Evolutionary conservation across 2,888 invertebrate species (phyloP), one percentile per base, ranked within the genome.

Genomic region (Mythimna albipuncta): DNA sequence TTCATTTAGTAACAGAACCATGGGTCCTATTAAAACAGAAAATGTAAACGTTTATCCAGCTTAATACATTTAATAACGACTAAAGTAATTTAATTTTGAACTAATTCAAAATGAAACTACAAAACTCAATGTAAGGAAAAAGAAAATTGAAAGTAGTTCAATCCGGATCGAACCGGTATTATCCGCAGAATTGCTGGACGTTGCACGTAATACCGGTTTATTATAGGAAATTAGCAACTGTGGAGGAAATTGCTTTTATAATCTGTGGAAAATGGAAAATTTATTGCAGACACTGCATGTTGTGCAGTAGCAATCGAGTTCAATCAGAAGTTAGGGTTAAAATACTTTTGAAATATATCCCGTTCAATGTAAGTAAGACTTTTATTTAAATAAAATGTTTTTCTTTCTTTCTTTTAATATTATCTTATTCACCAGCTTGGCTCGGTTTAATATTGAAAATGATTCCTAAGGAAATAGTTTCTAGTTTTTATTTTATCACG

Each of bases 121-220:
- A 44, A 4, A 66, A 55, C 38, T 9, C 10, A 50, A 41, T n/a
- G 44, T 55, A 59, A 59, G 64, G 59, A 58, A 58, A 64, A 35
- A 74, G 75, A 80, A 81, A 80, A 81, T 83, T 83, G 54, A 83
- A 83, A 75, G 80, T 75, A 75, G 69, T 80, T 81, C 58, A 74
- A 75, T 80, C 75, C 50, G 69, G 81, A 70, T 81, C 57, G 68
- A 70, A 77, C 54, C 35, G 41, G 81, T 62, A 68, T 72, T 72
- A 76, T 69, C 63, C 61, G 61, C 38, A 66, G 69, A 66, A 81
- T 71, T 84, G 72, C 70, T 69, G 58, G 35, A 57, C 81, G 77
- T 47, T 70, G 72, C 77, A 69, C 58, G 64, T 61, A 68, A 68
- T 76, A 72, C 77, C 69, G 26, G 81, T 75, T 84, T 84, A 84